Conservation (phyloP, 2,797 vertebrate genomes). For the Aldrovandia affinis region DNA sequence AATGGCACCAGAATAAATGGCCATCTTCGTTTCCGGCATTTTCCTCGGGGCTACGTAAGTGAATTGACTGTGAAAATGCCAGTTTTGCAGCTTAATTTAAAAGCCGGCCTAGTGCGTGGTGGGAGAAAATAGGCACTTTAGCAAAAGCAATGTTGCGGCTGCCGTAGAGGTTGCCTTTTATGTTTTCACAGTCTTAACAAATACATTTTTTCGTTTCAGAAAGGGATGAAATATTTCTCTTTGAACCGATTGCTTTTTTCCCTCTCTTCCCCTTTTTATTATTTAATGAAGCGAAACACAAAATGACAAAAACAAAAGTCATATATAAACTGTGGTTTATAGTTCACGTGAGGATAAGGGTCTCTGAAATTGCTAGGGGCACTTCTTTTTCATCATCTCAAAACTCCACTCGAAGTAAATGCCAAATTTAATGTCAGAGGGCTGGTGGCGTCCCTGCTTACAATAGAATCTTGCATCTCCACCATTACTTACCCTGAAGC, state of each 20-base stretch:
- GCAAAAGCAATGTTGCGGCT: neutral
- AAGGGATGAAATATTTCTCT: neutral
- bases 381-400: neutral
- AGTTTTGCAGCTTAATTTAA: neutral
- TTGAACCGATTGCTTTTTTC: neutral
- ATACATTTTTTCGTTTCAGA: neutral
- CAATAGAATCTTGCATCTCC: neutral
- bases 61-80: slow-evolving; percentile 20
- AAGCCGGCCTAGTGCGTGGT: neutral
- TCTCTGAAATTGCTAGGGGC: neutral
- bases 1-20: neutral
- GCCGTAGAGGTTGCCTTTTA: neutral
- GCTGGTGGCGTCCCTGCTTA: neutral
- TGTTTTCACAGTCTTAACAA: neutral
- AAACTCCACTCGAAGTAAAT: slow-evolving; percentile 13
- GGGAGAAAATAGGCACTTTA: neutral
- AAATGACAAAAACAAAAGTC: neutral
- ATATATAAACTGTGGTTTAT: neutral
- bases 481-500: neutral
- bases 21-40: slow-evolving; percentile 9
- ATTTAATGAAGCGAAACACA: neutral
- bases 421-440: slow-evolving; percentile 16
- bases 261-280: no score
- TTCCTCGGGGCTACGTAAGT: neutral
- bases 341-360: neutral